Evolutionary conservation across 2,113 vertebrate species (phyloP).

Genomic region (Oryctolagus cuniculus): mOryCun1.1 NC_091438.1:62503501-62504000

Average conservation of each 20-base stretch:
- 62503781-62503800: background rate
- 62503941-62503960: background rate
- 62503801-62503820: background rate
- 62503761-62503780: background rate
- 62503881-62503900: background rate
- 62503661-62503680: background rate
- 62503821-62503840: background rate
- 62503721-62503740: background rate
- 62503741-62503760: background rate
- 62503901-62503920: background rate
- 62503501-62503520: no score
- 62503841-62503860: background rate
- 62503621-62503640: background rate
- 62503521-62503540: background rate
- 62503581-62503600: background rate
- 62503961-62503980: background rate
- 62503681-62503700: background rate
- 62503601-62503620: background rate
- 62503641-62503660: background rate
- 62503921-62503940: background rate
- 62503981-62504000: background rate
- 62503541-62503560: background rate
- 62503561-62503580: conserved; percentile 10
- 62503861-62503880: background rate
- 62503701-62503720: background rate